These are phyloP conservation scores for Phrynocephalus versicolor DNA, from an alignment of 2,113 vertebrate species.

Conservation along the genomic window DNA sequence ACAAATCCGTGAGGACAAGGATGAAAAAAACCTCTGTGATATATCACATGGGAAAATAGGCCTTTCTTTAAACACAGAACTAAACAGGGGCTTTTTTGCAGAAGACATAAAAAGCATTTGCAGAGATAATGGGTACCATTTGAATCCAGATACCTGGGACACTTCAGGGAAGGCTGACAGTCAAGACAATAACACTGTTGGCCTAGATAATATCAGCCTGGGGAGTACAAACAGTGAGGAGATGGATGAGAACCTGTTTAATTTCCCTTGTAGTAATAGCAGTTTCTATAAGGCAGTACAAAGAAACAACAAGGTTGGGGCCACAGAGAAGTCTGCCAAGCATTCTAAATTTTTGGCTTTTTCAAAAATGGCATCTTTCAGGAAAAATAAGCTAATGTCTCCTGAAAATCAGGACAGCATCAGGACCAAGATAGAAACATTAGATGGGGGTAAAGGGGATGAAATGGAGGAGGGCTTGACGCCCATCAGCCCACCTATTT, in stretches of 20 bases:
- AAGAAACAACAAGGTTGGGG: constrained; percentile 60
- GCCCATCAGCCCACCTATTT: constrained; percentile 50
- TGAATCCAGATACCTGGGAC: constrained; percentile 44
- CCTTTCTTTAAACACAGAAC: constrained; percentile 2
- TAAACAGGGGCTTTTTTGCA: background rate
- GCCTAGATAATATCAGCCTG: constrained; percentile 51
- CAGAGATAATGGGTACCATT: constrained; percentile 16
- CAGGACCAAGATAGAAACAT: constrained; percentile 53
- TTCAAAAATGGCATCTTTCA: constrained; percentile 79
- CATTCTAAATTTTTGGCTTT: constrained; percentile 73
- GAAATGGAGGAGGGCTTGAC: constrained; percentile 55
- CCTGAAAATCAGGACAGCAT: constrained; percentile 31
- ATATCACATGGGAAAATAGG: background rate
- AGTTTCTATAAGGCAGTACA: constrained; percentile 66
- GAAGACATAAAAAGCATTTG: constrained; percentile 23
- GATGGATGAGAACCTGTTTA: constrained; percentile 58
- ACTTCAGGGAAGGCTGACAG: constrained; percentile 39
- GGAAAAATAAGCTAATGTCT: constrained; percentile 58
- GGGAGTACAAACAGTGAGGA: constrained; percentile 72
- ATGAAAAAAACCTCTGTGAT: background rate
- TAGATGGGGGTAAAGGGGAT: constrained; percentile 54
- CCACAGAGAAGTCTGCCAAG: constrained; percentile 48
- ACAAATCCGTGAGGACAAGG: background rate
- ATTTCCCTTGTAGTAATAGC: constrained; percentile 51
- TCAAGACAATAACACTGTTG: constrained; percentile 23